A percentile compares a stretch with the other conserved stretches of the same genome.
phyloP scores from a whole-genome alignment of 2,888 invertebrate species.

The Pyrrhosoma nymphula region DNA sequence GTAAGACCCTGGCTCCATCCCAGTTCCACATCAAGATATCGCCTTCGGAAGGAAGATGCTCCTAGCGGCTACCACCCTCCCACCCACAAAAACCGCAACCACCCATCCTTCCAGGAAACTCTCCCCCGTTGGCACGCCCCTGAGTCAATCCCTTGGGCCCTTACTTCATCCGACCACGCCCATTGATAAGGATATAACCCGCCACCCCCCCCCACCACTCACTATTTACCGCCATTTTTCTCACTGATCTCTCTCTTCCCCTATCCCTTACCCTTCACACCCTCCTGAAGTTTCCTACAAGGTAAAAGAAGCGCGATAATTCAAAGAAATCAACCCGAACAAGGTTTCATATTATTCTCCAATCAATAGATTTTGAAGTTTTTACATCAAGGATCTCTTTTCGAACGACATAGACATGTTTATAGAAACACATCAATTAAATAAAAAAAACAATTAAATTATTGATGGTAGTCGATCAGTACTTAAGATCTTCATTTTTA shows the following conservation, averaged over 20 bases:
- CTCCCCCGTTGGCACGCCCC: not conserved
- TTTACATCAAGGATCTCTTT: too few species aligned
- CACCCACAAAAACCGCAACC: not conserved
- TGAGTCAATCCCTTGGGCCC: not conserved
- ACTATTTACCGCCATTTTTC: not conserved
- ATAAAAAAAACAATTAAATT: too few species aligned
- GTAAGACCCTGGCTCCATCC: slow-evolving; percentile 41
- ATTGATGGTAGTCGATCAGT: too few species aligned
- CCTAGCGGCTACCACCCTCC: not conserved
- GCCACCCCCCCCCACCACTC: not conserved
- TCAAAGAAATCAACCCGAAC: too few species aligned
- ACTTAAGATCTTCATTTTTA: too few species aligned
- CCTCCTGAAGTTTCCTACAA: not conserved
- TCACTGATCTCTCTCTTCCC: not conserved
- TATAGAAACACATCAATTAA: too few species aligned
- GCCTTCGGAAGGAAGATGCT: not conserved
- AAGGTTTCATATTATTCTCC: too few species aligned
- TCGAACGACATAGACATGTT: too few species aligned
- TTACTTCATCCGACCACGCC: slow-evolving; percentile 9
- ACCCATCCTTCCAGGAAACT: not conserved
- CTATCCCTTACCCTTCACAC: not conserved
- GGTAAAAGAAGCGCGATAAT: not conserved
- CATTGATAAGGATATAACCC: not conserved
- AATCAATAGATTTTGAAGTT: too few species aligned
- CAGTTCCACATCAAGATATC: slow-evolving; percentile 53